A percentile compares a stretch with the other conserved stretches of the same genome.
Evolutionary conservation across 2,888 invertebrate genomes (phyloP).

Genomic region (Ormyrus thymus): DNA sequence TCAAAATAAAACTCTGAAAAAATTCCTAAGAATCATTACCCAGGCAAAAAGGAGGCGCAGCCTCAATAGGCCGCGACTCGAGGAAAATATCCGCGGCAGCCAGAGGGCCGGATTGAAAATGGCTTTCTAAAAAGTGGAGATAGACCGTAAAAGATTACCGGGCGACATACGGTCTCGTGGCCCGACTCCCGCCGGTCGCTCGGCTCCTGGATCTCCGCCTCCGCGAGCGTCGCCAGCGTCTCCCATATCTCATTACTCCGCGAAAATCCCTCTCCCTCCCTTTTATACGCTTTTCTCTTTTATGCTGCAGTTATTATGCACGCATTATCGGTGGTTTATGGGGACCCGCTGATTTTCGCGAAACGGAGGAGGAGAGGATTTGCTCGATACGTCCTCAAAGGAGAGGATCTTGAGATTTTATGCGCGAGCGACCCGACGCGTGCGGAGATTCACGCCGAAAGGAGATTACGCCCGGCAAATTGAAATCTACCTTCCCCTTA

Average conservation of each 20-base stretch:
- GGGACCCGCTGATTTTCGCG: conserved; percentile 48
- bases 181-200: conserved; percentile 37
- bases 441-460: conserved; percentile 33
- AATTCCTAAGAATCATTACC: too few species aligned
- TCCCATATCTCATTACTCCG: conserved; percentile 70
- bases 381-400: conserved; percentile 48
- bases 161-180: conserved; percentile 63
- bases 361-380: conserved; percentile 39
- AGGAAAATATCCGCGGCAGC: neutral
- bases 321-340: conserved; percentile 66
- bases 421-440: conserved; percentile 6
- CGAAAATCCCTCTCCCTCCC: conserved; percentile 63
- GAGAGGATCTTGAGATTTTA: conserved; percentile 46
- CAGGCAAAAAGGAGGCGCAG: conserved; percentile 17
- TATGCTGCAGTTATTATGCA: conserved; percentile 66
- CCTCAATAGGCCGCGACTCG: neutral
- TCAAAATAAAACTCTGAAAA: too few species aligned
- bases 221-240: conserved; percentile 56
- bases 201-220: conserved; percentile 58
- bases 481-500: conserved; percentile 46
- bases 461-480: conserved; percentile 50
- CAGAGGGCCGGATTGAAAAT: conserved; percentile 29
- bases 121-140: conserved; percentile 57
- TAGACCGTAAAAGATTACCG: conserved; percentile 70
- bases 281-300: conserved; percentile 60